A percentile compares a stretch with the other conserved stretches of the same genome.
Conservation (phyloP, 2,113 vertebrate species). For the Alouatta palliata region DNA sequence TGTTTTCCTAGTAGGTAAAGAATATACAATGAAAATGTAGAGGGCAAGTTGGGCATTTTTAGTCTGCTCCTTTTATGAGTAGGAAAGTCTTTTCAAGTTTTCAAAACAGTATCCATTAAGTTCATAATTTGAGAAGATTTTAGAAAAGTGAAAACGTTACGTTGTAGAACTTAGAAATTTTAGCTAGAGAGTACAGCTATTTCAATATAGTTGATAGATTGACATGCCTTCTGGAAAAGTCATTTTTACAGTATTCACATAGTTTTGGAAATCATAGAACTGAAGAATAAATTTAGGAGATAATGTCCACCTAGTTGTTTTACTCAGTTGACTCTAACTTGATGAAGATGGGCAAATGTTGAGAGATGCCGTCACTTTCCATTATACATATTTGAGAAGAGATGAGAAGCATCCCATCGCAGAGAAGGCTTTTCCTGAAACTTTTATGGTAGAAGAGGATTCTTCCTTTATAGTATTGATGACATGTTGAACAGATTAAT, state of each 20-base stretch:
- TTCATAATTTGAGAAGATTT: slow-evolving; percentile 5
- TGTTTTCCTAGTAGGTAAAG: background rate
- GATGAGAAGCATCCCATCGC: background rate
- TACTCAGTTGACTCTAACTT: background rate
- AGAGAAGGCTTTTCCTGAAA: background rate
- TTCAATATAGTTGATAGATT: background rate
- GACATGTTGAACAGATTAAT: background rate
- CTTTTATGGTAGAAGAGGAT: background rate
- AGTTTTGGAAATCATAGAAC: background rate
- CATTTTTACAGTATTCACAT: background rate
- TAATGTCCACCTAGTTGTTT: background rate
- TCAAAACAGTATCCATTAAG: background rate
- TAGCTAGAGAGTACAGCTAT: background rate
- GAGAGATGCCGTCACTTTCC: background rate
- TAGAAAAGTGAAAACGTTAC: background rate
- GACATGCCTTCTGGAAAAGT: background rate
- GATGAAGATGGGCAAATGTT: background rate
- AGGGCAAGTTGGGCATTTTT: background rate
- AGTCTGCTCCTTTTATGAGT: background rate
- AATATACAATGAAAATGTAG: background rate
- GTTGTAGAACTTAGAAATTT: background rate
- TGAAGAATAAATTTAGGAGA: background rate
- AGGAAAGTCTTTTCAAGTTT: background rate
- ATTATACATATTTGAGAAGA: background rate
- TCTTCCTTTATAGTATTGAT: background rate